phyloP scores from a whole-genome alignment of 92 coral and sea anemone genomes.

The Epizoanthus ramosus region DNA sequence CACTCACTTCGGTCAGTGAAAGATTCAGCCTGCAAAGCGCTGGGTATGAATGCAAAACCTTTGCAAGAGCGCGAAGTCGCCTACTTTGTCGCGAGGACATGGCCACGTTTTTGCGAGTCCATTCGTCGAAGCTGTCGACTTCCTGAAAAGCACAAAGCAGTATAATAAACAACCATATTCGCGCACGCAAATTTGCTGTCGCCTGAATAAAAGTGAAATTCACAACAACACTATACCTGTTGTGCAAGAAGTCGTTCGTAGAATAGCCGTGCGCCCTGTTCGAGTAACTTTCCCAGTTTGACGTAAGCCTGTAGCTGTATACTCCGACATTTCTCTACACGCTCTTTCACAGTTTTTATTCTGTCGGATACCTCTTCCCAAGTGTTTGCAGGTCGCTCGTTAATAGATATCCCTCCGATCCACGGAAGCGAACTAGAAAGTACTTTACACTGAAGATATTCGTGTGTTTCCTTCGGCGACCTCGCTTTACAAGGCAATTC shows the following conservation, averaged over 20 bases:
- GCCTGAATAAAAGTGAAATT: too few relatives aligned
- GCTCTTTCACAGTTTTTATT: background rate
- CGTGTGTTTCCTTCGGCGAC: background rate
- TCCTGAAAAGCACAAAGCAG: background rate
- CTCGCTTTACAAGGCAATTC: background rate
- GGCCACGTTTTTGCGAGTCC: conserved; percentile 6
- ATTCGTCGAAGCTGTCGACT: background rate
- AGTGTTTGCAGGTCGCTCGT: background rate
- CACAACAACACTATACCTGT: background rate
- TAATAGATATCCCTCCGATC: background rate
- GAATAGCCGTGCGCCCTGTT: background rate
- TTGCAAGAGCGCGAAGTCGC: background rate
- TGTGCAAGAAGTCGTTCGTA: background rate
- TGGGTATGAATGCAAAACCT: background rate
- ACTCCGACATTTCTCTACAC: background rate
- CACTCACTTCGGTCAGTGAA: conserved; percentile 7
- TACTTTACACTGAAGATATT: conserved; percentile 1
- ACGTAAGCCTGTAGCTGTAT: background rate
- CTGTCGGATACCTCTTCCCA: background rate
- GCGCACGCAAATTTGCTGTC: background rate
- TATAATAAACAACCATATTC: background rate
- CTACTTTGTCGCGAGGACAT: conserved; percentile 8
- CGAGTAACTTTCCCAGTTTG: conserved; percentile 2
- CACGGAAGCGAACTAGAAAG: conserved; percentile 17
- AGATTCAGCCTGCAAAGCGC: conserved; percentile 18